phyloP scores from a whole-genome alignment of 2,888 invertebrate genomes.

The Diplazon laetatorius region DNA sequence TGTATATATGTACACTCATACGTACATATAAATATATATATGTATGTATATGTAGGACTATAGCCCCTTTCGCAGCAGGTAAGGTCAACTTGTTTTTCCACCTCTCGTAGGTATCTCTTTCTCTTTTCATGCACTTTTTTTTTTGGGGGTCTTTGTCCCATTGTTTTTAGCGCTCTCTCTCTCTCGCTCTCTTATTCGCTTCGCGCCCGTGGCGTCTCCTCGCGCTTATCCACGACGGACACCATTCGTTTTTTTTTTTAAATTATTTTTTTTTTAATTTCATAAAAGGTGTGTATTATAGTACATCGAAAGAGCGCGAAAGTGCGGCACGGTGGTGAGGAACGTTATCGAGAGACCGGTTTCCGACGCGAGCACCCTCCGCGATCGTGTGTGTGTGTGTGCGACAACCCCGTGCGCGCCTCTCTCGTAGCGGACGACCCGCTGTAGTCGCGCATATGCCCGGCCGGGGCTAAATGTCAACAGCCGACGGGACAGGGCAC shows the following conservation, averaged over 20 bases:
- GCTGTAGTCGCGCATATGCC: constrained; percentile 22
- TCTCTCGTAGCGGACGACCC: constrained; percentile 42
- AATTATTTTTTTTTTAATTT: constrained; percentile 20
- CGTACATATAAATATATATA: constrained; percentile 16
- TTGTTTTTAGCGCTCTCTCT: constrained; percentile 14
- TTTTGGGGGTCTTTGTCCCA: constrained; percentile 29
- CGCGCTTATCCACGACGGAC: not conserved
- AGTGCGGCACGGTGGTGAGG: not conserved
- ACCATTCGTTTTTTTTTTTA: too few relatives aligned
- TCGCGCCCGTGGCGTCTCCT: constrained; percentile 23
- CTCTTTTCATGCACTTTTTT: constrained; percentile 40
- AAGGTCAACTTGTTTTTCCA: constrained; percentile 71
- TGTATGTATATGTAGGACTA: constrained; percentile 23
- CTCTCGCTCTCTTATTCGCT: not conserved
- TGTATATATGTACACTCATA: not conserved
- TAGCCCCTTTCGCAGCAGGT: constrained; percentile 62
- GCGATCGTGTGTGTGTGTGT: constrained; percentile 27
- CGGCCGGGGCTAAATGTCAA: constrained; percentile 80
- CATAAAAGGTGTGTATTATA: constrained; percentile 21
- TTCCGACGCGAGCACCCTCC: constrained; percentile 18
- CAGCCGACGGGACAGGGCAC: constrained; percentile 70
- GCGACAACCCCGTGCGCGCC: constrained; percentile 37
- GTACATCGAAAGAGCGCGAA: constrained; percentile 7
- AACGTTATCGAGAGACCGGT: constrained; percentile 52
- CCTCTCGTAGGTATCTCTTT: constrained; percentile 31